These are phyloP conservation scores for Machaerirhynchus nigripectus DNA, from an alignment of 2,113 vertebrate genomes.

Conservation along the genomic window DNA sequence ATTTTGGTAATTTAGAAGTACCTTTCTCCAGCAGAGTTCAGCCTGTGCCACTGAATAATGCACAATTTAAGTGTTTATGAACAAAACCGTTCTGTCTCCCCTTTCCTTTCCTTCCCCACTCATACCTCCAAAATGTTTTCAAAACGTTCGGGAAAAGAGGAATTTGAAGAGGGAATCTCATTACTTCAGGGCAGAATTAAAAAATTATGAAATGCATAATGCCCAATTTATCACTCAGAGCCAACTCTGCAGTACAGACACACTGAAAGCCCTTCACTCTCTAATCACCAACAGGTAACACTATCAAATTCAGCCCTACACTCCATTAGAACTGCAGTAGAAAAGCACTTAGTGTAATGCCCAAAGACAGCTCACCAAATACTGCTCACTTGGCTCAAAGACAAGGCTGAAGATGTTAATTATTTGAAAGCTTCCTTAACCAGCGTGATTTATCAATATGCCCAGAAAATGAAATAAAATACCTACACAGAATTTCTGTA, in stretches of 20 bases:
- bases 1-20: slow-evolving; percentile 22
- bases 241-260: neutral
- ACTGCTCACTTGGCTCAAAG: neutral
- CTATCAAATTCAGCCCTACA: slow-evolving; percentile 30
- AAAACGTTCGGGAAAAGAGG: neutral
- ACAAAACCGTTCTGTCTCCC: neutral
- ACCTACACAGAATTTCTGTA: neutral
- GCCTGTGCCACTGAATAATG: neutral
- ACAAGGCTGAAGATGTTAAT: neutral
- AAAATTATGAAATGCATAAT: neutral
- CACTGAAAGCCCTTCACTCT: neutral
- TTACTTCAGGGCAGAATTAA: neutral
- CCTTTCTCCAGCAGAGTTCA: neutral
- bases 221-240: slow-evolving; percentile 1
- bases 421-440: neutral
- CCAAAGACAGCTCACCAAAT: neutral
- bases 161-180: neutral
- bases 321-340: neutral
- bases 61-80: neutral
- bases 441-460: neutral
- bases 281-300: neutral
- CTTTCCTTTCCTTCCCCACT: neutral
- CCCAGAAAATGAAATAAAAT: neutral
- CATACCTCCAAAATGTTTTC: neutral
- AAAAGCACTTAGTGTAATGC: slow-evolving; percentile 27